These are phyloP conservation scores for Folsomia manolachei DNA, from an alignment of 2,888 invertebrate genomes.

Conservation along the genomic window DNA sequence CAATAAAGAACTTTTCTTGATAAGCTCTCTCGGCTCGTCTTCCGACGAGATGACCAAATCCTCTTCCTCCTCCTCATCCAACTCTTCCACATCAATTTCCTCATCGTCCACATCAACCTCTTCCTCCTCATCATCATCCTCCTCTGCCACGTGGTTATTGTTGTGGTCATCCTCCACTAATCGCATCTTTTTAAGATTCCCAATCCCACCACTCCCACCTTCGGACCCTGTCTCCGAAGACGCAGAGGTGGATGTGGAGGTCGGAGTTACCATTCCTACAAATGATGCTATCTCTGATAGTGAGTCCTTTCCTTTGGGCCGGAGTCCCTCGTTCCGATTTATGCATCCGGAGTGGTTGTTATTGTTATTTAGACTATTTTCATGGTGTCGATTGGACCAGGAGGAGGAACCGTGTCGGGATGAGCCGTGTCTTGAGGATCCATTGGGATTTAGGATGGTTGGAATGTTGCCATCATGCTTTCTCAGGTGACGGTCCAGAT, in stretches of 20 bases:
- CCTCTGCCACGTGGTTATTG: slow-evolving; percentile 41
- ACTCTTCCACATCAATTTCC: slow-evolving; percentile 32
- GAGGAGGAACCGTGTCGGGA: slow-evolving; percentile 9
- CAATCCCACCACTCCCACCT: slow-evolving; percentile 28
- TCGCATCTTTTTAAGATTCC: slow-evolving; percentile 45
- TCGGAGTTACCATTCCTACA: slow-evolving; percentile 72
- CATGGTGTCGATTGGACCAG: background rate
- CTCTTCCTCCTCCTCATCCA: slow-evolving; percentile 38
- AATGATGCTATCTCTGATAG: slow-evolving; percentile 6
- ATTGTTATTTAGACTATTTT: slow-evolving; percentile 18
- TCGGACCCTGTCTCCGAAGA: slow-evolving; percentile 42
- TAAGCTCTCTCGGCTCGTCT: slow-evolving; percentile 7
- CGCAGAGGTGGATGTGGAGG: slow-evolving; percentile 32
- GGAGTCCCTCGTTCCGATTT: slow-evolving; percentile 23
- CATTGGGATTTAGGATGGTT: slow-evolving; percentile 59
- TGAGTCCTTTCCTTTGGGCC: slow-evolving; percentile 23
- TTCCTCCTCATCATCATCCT: slow-evolving; percentile 39
- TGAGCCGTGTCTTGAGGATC: slow-evolving; percentile 26
- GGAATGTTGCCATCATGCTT: slow-evolving; percentile 93
- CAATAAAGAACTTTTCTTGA: background rate
- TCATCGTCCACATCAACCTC: slow-evolving; percentile 42
- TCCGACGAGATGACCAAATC: slow-evolving; percentile 20
- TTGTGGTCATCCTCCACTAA: slow-evolving; percentile 49
- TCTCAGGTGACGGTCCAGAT: slow-evolving; percentile 93
- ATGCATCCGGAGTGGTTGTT: slow-evolving; percentile 24